A percentile compares a stretch with the other conserved stretches of the same genome.
Conservation (phyloP, 2,113 vertebrate genomes). For the Chaetops frenatus region DNA sequence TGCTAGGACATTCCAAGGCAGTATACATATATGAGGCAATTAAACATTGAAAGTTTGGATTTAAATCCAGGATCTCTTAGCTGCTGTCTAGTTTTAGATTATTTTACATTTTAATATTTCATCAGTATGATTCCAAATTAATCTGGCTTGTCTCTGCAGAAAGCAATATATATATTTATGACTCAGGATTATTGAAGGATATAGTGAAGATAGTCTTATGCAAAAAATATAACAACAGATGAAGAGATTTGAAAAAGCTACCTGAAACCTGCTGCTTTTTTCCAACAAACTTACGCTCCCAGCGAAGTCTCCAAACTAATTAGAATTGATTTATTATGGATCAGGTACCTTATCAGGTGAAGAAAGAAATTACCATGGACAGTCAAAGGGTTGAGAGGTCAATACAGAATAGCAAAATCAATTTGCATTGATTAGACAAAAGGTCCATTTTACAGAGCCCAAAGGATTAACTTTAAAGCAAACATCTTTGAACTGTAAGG, state of each 20-base stretch:
- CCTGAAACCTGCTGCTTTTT: constrained; percentile 61
- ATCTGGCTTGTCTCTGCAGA: background rate
- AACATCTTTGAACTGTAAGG: constrained; percentile 86
- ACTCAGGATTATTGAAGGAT: background rate
- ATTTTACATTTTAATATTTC: background rate
- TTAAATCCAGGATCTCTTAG: background rate
- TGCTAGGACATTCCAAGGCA: background rate
- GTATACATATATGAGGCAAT: background rate
- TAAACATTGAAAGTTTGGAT: background rate
- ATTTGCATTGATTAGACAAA: constrained; percentile 98
- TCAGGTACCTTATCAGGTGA: constrained; percentile 97
- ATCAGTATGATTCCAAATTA: background rate
- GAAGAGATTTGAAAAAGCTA: constrained; percentile 43
- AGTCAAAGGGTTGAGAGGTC: constrained; percentile 89
- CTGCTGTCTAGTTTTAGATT: background rate
- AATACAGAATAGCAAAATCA: constrained; percentile 97
- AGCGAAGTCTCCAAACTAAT: constrained; percentile 87
- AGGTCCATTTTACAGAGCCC: constrained; percentile 95
- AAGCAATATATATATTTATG: background rate
- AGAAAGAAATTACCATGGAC: constrained; percentile 91
- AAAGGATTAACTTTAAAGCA: constrained; percentile 91
- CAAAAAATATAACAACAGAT: constrained; percentile 22
- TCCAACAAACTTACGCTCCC: constrained; percentile 73
- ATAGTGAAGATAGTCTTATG: background rate
- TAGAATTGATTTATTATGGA: constrained; percentile 99